A percentile compares a stretch with the other conserved stretches of the same genome.
Conservation (phyloP, 2,888 invertebrate species). For the Nipponacmea schrenckii region DNA sequence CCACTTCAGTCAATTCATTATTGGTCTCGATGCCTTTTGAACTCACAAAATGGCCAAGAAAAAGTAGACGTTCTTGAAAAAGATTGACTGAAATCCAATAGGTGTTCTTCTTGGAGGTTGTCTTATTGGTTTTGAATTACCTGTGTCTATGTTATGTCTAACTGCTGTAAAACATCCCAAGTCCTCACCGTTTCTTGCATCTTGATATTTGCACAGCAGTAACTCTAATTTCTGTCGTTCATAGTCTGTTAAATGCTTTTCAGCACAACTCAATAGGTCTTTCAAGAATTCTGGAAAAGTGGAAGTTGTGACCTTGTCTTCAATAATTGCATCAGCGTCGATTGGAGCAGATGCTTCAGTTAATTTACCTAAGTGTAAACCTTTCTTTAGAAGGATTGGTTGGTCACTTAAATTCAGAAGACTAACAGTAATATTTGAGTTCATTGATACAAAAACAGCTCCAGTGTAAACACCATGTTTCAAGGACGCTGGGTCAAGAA, state of each 20-base stretch:
- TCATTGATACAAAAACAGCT: background rate
- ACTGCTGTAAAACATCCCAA: slow-evolving; percentile 21
- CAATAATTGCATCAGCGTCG: no score
- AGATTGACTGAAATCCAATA: slow-evolving; percentile 22
- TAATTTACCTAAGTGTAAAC: background rate
- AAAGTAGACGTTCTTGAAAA: slow-evolving; percentile 25
- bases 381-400: background rate
- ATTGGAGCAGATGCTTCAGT: background rate
- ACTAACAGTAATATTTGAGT: background rate
- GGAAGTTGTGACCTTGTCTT: no score
- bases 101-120: slow-evolving; percentile 30
- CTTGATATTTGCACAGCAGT: slow-evolving; percentile 23
- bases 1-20: slow-evolving; percentile 12
- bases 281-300: no score
- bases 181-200: slow-evolving; percentile 26
- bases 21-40: slow-evolving; percentile 16
- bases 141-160: slow-evolving; percentile 27
- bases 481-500: background rate
- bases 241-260: background rate
- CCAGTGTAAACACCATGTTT: background rate
- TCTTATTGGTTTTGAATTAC: slow-evolving; percentile 20
- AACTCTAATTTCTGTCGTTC: slow-evolving; percentile 14
- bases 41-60: slow-evolving; percentile 25
- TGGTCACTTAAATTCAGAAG: background rate
- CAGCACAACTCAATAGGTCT: slow-evolving; percentile 10